phyloP scores from a whole-genome alignment of 1,140 invertebrate genomes.

The Drosophila repletoides region DNA sequence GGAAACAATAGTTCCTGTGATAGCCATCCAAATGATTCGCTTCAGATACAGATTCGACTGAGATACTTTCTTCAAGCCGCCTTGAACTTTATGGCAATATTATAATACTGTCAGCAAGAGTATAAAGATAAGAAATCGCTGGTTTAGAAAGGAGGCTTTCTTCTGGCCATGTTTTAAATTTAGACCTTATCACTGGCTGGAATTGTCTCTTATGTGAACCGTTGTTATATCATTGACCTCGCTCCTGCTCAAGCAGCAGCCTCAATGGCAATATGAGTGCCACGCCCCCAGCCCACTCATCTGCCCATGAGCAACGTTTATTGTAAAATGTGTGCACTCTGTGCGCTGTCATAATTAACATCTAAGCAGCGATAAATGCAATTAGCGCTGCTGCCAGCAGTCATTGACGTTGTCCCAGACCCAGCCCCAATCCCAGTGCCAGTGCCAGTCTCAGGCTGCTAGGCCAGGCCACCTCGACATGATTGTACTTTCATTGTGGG shows the following conservation, averaged over 20 bases:
- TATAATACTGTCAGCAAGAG: too few species aligned
- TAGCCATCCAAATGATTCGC: too few species aligned
- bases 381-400: constrained; percentile 48
- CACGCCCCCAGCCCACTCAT: background rate
- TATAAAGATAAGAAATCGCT: background rate
- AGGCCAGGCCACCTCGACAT: constrained; percentile 44
- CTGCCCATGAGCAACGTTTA: constrained; percentile 18
- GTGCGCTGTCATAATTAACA: constrained; percentile 68
- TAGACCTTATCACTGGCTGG: constrained; percentile 19
- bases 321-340: constrained; percentile 34
- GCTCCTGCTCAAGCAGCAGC: constrained; percentile 21
- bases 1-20: too few species aligned
- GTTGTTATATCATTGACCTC: too few species aligned
- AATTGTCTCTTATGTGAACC: too few species aligned
- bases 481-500: constrained; percentile 70
- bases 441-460: background rate
- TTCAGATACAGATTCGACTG: too few species aligned
- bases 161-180: background rate
- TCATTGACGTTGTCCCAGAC: constrained; percentile 52
- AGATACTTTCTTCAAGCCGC: too few species aligned
- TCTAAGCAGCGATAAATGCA: constrained; percentile 70
- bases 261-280: background rate
- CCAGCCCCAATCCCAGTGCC: background rate
- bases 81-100: too few species aligned
- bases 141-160: background rate